Conservation (phyloP, 92 coral and sea anemone species). For the Parazoanthus atlanticus region DNA sequence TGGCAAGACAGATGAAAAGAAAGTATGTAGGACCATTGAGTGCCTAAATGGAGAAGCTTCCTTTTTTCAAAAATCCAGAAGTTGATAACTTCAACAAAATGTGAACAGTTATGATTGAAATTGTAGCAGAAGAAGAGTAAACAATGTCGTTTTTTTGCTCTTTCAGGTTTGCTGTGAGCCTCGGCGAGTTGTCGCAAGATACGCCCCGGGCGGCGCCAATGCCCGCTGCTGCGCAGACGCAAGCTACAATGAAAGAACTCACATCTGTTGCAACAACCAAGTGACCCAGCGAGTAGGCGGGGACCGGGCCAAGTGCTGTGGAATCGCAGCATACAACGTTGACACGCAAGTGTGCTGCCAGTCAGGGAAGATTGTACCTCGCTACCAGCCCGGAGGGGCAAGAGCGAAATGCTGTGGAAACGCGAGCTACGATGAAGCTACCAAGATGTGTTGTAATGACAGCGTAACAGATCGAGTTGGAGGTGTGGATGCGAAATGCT, state of each 20-base stretch:
- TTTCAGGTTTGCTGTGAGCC: conserved; percentile 48
- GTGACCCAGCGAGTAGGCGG: conserved; percentile 37
- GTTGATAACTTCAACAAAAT: not conserved
- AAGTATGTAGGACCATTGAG: too few species aligned
- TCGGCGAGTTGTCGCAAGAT: conserved; percentile 10
- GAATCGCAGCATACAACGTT: conserved; percentile 11
- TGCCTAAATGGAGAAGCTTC: too few species aligned
- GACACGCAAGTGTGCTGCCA: conserved; percentile 53
- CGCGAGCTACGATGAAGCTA: conserved; percentile 4
- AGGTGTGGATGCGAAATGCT: conserved; percentile 37
- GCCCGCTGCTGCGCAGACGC: conserved; percentile 53
- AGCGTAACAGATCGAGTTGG: conserved; percentile 26
- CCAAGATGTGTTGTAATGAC: conserved; percentile 52
- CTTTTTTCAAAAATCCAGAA: not conserved
- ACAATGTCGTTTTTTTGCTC: not conserved
- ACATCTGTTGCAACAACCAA: conserved; percentile 41
- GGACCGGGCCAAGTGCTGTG: conserved; percentile 37
- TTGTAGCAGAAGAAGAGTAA: not conserved
- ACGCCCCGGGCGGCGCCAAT: conserved; percentile 22
- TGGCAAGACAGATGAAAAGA: too few species aligned
- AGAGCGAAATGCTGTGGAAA: conserved; percentile 50
- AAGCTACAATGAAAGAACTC: conserved; percentile 38
- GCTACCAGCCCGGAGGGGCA: conserved; percentile 22
- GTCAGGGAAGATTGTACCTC: conserved; percentile 9
- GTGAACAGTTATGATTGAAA: not conserved